Evolutionary conservation across 2,888 invertebrate genomes (phyloP).

Genomic region (Cloeon dipterum): DNA sequence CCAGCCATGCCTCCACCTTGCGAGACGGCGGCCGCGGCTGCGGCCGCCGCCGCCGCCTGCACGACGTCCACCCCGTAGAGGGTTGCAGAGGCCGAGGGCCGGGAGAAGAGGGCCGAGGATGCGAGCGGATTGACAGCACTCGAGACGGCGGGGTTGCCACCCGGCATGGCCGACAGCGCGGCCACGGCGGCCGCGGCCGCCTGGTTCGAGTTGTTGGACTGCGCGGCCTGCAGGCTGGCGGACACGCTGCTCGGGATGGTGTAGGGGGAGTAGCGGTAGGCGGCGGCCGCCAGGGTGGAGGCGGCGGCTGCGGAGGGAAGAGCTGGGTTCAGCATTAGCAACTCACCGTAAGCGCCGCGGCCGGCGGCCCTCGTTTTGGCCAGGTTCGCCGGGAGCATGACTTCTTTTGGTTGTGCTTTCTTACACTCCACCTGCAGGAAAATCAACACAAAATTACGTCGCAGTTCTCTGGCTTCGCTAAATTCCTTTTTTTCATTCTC

Average conservation of each 20-base stretch:
- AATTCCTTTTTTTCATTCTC: no score
- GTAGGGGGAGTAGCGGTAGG: conserved; percentile 36
- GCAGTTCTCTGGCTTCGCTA: no score
- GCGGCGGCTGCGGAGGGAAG: conserved; percentile 10
- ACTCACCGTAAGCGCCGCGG: conserved; percentile 95
- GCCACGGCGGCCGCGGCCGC: conserved; percentile 16
- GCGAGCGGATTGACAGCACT: conserved; percentile 19
- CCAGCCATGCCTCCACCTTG: conserved; percentile 2
- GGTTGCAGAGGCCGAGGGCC: conserved; percentile 14
- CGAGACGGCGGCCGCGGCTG: conserved; percentile 5
- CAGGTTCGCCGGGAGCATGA: conserved; percentile 94
- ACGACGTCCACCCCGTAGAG: conserved; percentile 22
- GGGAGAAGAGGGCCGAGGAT: conserved; percentile 14
- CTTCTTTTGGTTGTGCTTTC: conserved; percentile 99
- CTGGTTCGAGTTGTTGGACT: conserved; percentile 16
- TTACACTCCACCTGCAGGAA: conserved; percentile 98
- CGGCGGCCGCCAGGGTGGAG: conserved; percentile 20
- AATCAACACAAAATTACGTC: no score
- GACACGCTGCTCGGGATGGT: conserved; percentile 23
- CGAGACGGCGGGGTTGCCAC: conserved; percentile 8
- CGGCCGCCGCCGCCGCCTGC: conserved; percentile 9
- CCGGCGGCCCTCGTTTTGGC: conserved; percentile 89
- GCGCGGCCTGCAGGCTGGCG: conserved; percentile 14
- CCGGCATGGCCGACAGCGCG: conserved; percentile 11
- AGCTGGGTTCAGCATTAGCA: conserved; percentile 58